A percentile compares a stretch with the other conserved stretches of the same genome.
phyloP scores from a whole-genome alignment of 2,888 invertebrate species.

The Drosophila greeni region DNA sequence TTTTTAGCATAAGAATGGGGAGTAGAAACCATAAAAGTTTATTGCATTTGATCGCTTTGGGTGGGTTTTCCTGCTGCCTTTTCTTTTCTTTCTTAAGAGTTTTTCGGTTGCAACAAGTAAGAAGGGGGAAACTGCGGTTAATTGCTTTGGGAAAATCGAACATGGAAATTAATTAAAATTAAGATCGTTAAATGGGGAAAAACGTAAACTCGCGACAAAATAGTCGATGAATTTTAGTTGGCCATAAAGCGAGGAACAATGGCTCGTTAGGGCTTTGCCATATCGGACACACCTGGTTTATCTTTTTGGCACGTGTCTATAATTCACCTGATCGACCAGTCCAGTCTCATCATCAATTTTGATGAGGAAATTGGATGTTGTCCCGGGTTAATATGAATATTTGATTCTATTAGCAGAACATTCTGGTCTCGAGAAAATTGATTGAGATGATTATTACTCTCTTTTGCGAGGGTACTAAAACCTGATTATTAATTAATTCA shows the following conservation, averaged over 20 bases:
- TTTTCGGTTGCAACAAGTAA: conserved; percentile 32
- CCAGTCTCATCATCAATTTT: conserved; percentile 17
- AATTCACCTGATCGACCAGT: conserved; percentile 39
- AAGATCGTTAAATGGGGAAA: conserved; percentile 37
- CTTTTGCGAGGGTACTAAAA: conserved; percentile 3
- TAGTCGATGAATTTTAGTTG: conserved; percentile 42
- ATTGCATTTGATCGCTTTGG: conserved; percentile 48
- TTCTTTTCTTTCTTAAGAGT: conserved; percentile 34
- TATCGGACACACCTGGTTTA: conserved; percentile 33
- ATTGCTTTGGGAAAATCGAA: conserved; percentile 43
- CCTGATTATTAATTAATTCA: not conserved
- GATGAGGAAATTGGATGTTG: conserved; percentile 48
- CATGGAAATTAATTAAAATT: conserved; percentile 58
- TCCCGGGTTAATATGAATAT: conserved; percentile 49
- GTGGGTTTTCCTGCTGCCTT: conserved; percentile 48
- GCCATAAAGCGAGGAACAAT: conserved; percentile 52
- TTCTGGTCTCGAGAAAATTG: conserved; percentile 4
- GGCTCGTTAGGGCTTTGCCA: conserved; percentile 43
- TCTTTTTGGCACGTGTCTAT: conserved; percentile 40
- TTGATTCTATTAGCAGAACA: conserved; percentile 25
- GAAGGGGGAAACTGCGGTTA: conserved; percentile 29
- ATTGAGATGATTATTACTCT: not conserved
- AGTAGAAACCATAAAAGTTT: conserved; percentile 53
- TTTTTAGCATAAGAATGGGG: conserved; percentile 68
- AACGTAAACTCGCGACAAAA: conserved; percentile 46